Evolutionary conservation across 2,113 vertebrate genomes (phyloP), one percentile per base, ranked within the genome.

Genomic region (Sander vitreus): DNA sequence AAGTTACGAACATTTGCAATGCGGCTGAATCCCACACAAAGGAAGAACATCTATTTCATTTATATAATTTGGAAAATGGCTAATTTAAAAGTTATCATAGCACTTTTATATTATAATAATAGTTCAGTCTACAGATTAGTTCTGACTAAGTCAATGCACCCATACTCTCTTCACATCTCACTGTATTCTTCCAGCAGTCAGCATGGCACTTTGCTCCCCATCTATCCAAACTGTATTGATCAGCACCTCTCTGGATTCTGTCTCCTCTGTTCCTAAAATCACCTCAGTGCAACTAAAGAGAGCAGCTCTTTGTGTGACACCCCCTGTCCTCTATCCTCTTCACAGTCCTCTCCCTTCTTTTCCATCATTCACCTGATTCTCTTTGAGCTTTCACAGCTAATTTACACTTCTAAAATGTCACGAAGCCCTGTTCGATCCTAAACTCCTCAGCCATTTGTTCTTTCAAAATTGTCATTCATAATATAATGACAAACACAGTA

Each of bases 371-470:
- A 23, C 9, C n/a, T 27, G 16, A 27, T 51, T 53, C 36, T 74
- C 58, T 39, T 39, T 7, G 47, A 68, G 88, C 70, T 88, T 80
- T 90, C 85, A 93, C 82, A 81, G 39, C 65, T 85, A 89, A 95
- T 88, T 93, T 88, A 91, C 74, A 93, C 50, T 65, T 90, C 54
- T 27, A 15, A 82, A 91, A 92, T 88, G 87, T 90, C 89, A 91
- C 76, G 67, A 68, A 64, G 36, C 23, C 55, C 50, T 16, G 55
- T 53, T 78, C 65, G n/a, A 12, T 64, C 13, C 1, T 25, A 45
- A 85, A 72, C 47, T 30, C 33, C 6, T 23, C 15, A 39, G n/a
- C n/a, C 10, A 55, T 72, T 33, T 66, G 45, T 30, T 12, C 25
- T 75, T 74, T 65, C 6, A 91, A 64, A 70, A 63, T 23, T 14